Base-by-base conservation (phyloP, 2,888 invertebrate species). In the Alsophila aescularia region DNA sequence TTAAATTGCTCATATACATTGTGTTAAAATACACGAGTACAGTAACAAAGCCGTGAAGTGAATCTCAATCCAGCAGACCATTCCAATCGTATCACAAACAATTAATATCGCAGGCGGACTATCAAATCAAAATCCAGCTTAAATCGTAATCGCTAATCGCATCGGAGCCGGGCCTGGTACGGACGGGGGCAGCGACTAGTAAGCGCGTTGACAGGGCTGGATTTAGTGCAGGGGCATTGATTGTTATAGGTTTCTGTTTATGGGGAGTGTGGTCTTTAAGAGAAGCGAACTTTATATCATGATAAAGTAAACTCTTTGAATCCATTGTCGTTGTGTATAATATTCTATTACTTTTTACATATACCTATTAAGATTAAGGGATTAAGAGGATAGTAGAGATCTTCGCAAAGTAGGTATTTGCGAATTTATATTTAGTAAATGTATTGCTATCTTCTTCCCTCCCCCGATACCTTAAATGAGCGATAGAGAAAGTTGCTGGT, bases 101-200 rank as follows among this genome's bases (percentile, higher is more conserved):
- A 60, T 64, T 60, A 60, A 62, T 55, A 62, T 43, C 47, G 48
- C 54, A 59, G 58, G 36, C 52, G 47, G 45, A 54, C 44, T 50
- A 55, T 52, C 59, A 48, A 63, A 58, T 62, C 60, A 58, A 58
- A 60, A 62, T 66, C 56, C 63, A 69, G 70, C 72, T 74, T 72
- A 73, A 70, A 70, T 62, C 62, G 60, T 62, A 62, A 60, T 60
- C 61, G 58, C 56, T 56, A 60, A 60, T 62, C 57, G 51, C 51
- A 53, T 51, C 42, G 31, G 18, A 41, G 39, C 44, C 42, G 37
- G 29, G 31, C 27, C 21, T 36, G 45, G 15, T 12, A 0, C 13
- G 44, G 15, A 6, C 31, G 54, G 29, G 24, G 24, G 24, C 7
- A 24, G 24, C 7, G 24, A 7, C 24, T 24, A 24, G 24, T 24